Base-by-base conservation (phyloP, 2,797 vertebrate genomes). In the Danionella dracula region DNA sequence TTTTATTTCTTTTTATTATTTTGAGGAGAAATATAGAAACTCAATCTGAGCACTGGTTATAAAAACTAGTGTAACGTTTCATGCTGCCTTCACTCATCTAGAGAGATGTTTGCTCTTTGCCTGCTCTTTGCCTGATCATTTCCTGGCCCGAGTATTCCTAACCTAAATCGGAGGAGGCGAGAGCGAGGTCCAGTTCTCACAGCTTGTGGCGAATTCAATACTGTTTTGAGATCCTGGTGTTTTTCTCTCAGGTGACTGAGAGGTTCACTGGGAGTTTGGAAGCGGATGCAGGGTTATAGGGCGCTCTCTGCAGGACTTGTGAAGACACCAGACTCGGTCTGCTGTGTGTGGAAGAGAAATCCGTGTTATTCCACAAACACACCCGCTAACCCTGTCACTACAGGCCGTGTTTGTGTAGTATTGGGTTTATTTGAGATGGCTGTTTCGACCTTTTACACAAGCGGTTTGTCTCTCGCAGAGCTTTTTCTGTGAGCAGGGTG, bases 131-230 rank as follows among this genome's bases (percentile, higher is more conserved):
- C n/a, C n/a, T n/a, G n/a, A n/a, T n/a, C n/a, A n/a, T n/a, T n/a
- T n/a, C n/a, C n/a, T n/a, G n/a, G n/a, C n/a, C n/a, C n/a, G n/a
- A n/a, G n/a, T n/a, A n/a, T n/a, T n/a, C n/a, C n/a, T n/a, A n/a
- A n/a, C n/a, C n/a, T n/a, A n/a, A n/a, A n/a, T n/a, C n/a, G n/a
- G n/a, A n/a, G n/a, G n/a, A n/a, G n/a, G n/a, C n/a, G n/a, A n/a
- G n/a, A n/a, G n/a, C n/a, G n/a, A n/a, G n/a, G n/a, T n/a, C n/a
- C 31, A 58, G 62, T 57, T 41, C 5, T 75, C 44, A 40, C 41
- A 35, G 66, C 41, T 31, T 59, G 70, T 50, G 35, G 42, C 76
- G 74, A 76, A 79, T 62, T 63, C 19, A 72, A 34, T 57, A 37
- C 58, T 66, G 65, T 75, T 72, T 50, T n/a, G 17, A 66, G 45